phyloP scores from a whole-genome alignment of 2,888 invertebrate genomes.

The Mantis religiosa region DNA sequence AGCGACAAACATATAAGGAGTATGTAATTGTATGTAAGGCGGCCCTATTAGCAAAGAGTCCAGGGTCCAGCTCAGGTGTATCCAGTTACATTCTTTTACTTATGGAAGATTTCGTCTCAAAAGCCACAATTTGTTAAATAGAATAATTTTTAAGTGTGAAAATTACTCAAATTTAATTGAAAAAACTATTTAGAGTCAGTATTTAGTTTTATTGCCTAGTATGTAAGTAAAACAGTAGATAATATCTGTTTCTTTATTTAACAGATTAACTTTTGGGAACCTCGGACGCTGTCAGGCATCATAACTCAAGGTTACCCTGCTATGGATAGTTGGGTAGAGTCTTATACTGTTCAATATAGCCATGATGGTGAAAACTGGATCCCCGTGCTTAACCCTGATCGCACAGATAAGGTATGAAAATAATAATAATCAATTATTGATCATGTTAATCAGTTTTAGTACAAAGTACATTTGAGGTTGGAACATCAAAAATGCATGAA shows the following conservation, averaged over 20 bases:
- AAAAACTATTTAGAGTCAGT: too few species aligned
- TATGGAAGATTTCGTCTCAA: too few species aligned
- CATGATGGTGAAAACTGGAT: conserved; percentile 68
- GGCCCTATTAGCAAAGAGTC: too few species aligned
- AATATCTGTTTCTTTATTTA: not conserved
- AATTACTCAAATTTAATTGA: not conserved
- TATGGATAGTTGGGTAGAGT: conserved; percentile 69
- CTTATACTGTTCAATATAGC: conserved; percentile 71
- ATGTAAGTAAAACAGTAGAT: not conserved
- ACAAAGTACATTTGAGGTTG: too few species aligned
- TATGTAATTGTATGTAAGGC: too few species aligned
- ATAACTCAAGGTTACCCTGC: conserved; percentile 59
- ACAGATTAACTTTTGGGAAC: conserved; percentile 69
- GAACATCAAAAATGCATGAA: too few species aligned
- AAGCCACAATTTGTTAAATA: not conserved
- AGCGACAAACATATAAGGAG: too few species aligned
- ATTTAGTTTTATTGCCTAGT: not conserved
- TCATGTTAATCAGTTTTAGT: too few species aligned
- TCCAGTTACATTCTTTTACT: too few species aligned
- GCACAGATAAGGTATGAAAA: not conserved
- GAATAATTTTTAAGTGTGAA: not conserved
- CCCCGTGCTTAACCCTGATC: conserved; percentile 53
- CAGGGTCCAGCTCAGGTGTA: too few species aligned
- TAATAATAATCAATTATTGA: too few species aligned
- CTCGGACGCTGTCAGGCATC: conserved; percentile 73